Base-by-base conservation (phyloP, 1,140 invertebrate species). In the Mylabris phalerata region DNA sequence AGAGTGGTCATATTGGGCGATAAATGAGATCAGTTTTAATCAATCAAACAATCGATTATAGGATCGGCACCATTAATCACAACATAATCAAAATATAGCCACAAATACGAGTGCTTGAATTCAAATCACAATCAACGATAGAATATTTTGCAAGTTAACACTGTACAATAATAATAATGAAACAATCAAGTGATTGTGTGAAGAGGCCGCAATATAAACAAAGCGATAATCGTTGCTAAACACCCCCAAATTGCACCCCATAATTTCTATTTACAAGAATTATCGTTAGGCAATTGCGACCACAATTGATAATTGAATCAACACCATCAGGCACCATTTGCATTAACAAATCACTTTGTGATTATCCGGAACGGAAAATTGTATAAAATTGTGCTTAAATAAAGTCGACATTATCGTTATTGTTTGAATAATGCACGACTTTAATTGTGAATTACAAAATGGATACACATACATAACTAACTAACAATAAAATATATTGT, bases 111-210 rank as follows among this genome's bases (percentile, higher is more conserved):
- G 60, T 61, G 60, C 55, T 41, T 60, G 11, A 9, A 38, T 55
- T 47, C 48, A 57, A 51, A 57, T 52, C 49, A 56, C 9, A 48
- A 57, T 41, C 42, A 57, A 57, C 48, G 43, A 50, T 57, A 55
- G 40, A 55, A 55, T 61, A 55, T 57, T 19, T 19, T 19, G 46
- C 52, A 61, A 61, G 60, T 54, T 55, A 61, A 61, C 60, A 61
- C 60, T 61, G 60, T 61, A 61, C 60, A 61, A 45, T 32, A 32
- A 4, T 32, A 40, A 26, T 44, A 48, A 32, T 39, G 47, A 44
- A 13, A 41, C 38, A 39, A 41, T 41, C 48, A 40, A 7, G 32
- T 32, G 32, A 7, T 5, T 32, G 32, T 7, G 32, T 32, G 32
- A 5, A 32, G 32, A 32, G 32, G 32, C 32, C 32, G 32, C 32